These are phyloP conservation scores for Nothoprocta pentlandii DNA, from an alignment of 2,113 vertebrate species.

Conservation along the genomic window DNA sequence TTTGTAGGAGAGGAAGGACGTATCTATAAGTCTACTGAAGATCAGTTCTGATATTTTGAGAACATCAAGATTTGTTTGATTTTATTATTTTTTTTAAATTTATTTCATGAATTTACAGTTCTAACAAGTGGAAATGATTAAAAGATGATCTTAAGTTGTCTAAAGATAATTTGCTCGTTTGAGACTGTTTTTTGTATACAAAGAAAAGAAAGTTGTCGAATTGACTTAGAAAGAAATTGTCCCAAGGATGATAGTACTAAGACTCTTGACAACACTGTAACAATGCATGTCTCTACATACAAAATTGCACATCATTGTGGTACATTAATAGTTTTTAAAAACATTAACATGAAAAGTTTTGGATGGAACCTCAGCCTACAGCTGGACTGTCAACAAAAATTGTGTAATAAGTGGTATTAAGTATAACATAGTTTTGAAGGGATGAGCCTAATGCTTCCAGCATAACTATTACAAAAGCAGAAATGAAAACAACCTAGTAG, in stretches of 20 bases:
- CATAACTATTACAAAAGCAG: not conserved
- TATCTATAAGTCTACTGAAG: not conserved
- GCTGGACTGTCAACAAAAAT: not conserved
- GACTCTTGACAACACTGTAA: not conserved
- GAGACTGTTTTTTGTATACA: not conserved
- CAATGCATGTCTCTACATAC: not conserved
- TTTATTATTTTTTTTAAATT: no score
- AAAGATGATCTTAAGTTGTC: not conserved
- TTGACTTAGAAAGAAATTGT: not conserved
- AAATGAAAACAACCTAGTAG: not conserved
- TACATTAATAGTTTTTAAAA: not conserved
- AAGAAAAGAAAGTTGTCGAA: not conserved
- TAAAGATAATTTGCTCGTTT: not conserved
- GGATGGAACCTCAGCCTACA: not conserved
- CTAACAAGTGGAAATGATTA: not conserved
- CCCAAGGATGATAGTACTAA: not conserved
- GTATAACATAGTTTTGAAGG: not conserved
- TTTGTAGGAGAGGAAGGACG: not conserved
- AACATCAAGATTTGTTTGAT: not conserved
- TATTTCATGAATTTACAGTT: not conserved
- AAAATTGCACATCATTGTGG: no score
- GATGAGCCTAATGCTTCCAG: not conserved
- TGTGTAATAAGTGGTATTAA: not conserved
- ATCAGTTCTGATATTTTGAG: not conserved
- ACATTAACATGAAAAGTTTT: not conserved